phyloP scores from a whole-genome alignment of 2,113 vertebrate species.

The Ictalurus punctatus region DNA sequence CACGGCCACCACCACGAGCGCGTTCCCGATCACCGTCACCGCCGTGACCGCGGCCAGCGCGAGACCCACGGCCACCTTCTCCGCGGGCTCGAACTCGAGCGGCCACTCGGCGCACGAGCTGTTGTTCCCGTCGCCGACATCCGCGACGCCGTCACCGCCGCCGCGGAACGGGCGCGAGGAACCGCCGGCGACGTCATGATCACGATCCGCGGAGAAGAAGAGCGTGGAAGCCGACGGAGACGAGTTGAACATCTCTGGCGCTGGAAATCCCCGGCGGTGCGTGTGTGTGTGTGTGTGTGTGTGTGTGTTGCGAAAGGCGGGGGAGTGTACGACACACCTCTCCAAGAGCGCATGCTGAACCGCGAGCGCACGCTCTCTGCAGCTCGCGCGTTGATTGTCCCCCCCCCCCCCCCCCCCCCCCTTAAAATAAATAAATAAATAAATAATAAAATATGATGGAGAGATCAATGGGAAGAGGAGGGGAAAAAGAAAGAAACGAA shows the following conservation, averaged over 20 bases:
- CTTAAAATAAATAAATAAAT: not conserved
- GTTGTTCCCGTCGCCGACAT: conserved; percentile 49
- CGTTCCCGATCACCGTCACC: conserved; percentile 79
- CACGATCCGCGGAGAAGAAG: conserved; percentile 28
- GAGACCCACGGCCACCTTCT: conserved; percentile 76
- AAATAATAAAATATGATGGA: not conserved
- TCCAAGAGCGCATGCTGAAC: conserved; percentile 38
- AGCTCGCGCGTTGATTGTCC: not conserved
- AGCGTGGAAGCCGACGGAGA: conserved; percentile 70
- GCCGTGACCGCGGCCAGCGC: conserved; percentile 76
- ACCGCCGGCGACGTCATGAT: not conserved
- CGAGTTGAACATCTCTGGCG: conserved; percentile 77
- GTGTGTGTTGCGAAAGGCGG: not conserved
- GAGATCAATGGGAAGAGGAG: not conserved
- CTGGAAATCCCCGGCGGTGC: conserved; percentile 48
- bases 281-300: conserved; percentile 37
- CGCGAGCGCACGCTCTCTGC: not conserved
- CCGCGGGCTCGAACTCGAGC: conserved; percentile 68
- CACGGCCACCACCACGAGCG: conserved; percentile 78
- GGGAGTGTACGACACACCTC: conserved; percentile 16
- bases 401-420: too few species aligned
- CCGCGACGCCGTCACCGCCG: not conserved
- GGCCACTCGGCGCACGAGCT: conserved; percentile 73
- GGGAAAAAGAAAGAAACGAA: not conserved
- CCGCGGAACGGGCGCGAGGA: conserved; percentile 10